Base-by-base conservation (phyloP, 2,113 vertebrate species). In the Amphiprion percula region DNA sequence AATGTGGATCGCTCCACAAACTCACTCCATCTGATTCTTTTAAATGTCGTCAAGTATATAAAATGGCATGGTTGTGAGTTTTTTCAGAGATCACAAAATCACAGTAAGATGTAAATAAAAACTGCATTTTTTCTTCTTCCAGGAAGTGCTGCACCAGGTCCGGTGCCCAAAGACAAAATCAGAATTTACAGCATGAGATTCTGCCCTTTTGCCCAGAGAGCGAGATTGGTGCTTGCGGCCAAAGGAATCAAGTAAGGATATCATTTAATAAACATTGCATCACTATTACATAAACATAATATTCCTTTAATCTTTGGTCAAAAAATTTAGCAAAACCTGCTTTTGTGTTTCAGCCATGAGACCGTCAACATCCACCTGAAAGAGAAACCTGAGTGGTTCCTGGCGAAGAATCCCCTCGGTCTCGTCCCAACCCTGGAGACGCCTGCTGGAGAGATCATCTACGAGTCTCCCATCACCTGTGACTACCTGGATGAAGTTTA, bases 171-270 rank as follows among this genome's bases (percentile, higher is more conserved):
- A 7, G 97, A 89, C 15, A 0, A 50, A 11, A 83, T 99, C 61
- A 94, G 97, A 14, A 62, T 99, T 1, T 98, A 97, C 93, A 97
- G 97, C 88, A 98, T 99, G 97, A 95, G 95, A 65, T 99, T 97
- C 92, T 99, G 97, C 84, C 97, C 97, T 1, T 99, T 80, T 73
- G 96, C 97, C 3, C 86, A 97, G 61, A 94, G 97, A 77, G 15
- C 96, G 2, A 94, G 84, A 64, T 91, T 99, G 11, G 95, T 99
- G 12, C 94, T 99, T 54, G 81, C 68, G 33, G 95, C 96, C 88
- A 99, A 98, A 90, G 96, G 95, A 21, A 95, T 99, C 88, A 88
- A 94, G 97, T 99, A 93, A 95, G 95, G 49, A 26, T 10, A 4
- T 14, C 0, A 62, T 68, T n/a, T 19, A n/a, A n/a, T 26, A n/a